Evolutionary conservation across 2,797 vertebrate species (phyloP).

Genomic region (Sarcophilus harrisii): DNA sequence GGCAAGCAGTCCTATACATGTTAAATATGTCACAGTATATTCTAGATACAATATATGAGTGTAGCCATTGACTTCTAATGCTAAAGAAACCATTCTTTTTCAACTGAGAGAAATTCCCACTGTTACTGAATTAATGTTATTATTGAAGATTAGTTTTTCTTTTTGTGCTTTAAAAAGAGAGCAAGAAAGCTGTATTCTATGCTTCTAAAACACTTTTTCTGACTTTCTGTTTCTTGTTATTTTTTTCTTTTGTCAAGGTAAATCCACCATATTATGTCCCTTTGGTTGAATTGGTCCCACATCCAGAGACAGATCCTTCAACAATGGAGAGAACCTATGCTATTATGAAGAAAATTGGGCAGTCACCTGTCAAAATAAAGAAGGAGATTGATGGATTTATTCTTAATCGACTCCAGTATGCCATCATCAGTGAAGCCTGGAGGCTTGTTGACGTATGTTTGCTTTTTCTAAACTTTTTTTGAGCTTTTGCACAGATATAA

Average conservation of each 20-base stretch:
- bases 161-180: background rate
- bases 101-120: background rate
- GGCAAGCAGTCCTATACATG: too few species aligned
- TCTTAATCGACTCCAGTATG: slow-evolving; percentile 95
- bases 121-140: background rate
- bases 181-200: background rate
- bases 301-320: slow-evolving; percentile 89
- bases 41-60: too few species aligned
- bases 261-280: slow-evolving; percentile 96
- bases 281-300: slow-evolving; percentile 96
- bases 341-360: slow-evolving; percentile 94
- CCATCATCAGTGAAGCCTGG: slow-evolving; percentile 96
- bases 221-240: background rate
- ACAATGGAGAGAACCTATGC: slow-evolving; percentile 89
- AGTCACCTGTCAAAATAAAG: slow-evolving; percentile 91
- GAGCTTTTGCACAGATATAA: too few species aligned
- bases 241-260: slow-evolving; percentile 86
- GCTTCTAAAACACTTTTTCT: background rate
- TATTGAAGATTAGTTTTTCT: background rate
- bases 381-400: slow-evolving; percentile 95
- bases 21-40: too few species aligned
- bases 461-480: background rate
- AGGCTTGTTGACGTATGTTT: slow-evolving; percentile 93
- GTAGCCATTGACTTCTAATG: background rate
- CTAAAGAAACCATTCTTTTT: background rate